A percentile compares a stretch with the other conserved stretches of the same genome.
Evolutionary conservation across 2,797 vertebrate species (phyloP).

Genomic region (Epinephelus malabaricus): DNA sequence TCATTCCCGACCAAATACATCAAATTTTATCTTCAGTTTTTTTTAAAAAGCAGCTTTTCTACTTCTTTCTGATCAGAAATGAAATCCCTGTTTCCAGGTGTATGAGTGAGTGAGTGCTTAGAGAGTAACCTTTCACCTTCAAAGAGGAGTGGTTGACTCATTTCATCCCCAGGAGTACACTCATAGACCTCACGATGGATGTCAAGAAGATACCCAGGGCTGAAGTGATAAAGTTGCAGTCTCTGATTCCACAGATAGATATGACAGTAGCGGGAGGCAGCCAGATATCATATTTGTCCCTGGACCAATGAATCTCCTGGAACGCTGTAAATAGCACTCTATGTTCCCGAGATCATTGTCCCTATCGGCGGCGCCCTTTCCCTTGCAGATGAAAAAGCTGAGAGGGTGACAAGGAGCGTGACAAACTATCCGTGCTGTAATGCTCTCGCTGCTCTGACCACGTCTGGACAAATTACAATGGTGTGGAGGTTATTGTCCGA

Average conservation of each 20-base stretch:
- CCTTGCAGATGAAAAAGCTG: conserved; percentile 79
- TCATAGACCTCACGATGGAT: conserved; percentile 40
- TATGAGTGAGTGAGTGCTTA: conserved; percentile 39
- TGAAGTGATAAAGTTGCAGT: conserved; percentile 79
- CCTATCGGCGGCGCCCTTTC: conserved; percentile 62
- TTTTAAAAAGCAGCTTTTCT: neutral
- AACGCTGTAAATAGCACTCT: conserved; percentile 82
- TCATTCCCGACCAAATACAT: neutral
- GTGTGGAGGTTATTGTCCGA: conserved; percentile 75
- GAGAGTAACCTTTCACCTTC: conserved; percentile 85
- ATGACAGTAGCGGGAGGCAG: conserved; percentile 67
- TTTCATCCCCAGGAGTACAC: conserved; percentile 82
- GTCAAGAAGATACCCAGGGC: conserved; percentile 54
- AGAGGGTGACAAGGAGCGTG: conserved; percentile 66
- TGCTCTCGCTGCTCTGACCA: conserved; percentile 60
- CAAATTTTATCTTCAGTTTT: neutral
- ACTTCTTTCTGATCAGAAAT: conserved; percentile 38
- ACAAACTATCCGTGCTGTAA: conserved; percentile 71
- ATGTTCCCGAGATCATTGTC: conserved; percentile 61
- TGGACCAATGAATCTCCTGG: conserved; percentile 76
- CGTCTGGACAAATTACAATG: conserved; percentile 75
- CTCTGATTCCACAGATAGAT: conserved; percentile 81
- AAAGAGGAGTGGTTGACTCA: conserved; percentile 86
- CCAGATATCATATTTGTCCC: conserved; percentile 85
- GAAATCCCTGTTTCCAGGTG: conserved; percentile 45